A percentile compares a stretch with the other conserved stretches of the same genome.
Evolutionary conservation across 2,113 vertebrate genomes (phyloP).

Genomic region (Phrynosoma blainvillii): DNA sequence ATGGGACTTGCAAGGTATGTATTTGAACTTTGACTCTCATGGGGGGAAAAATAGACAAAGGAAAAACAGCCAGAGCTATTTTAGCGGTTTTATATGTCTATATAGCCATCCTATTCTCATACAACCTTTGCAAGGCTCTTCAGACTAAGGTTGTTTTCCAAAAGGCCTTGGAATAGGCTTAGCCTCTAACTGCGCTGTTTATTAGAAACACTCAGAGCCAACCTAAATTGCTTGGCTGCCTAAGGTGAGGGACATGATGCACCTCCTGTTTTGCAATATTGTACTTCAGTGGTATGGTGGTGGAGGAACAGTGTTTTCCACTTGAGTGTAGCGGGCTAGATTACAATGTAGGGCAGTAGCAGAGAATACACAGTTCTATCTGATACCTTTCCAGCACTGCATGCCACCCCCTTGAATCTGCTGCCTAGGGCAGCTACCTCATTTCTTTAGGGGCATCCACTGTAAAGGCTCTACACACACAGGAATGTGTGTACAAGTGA

Average conservation of each 20-base stretch:
- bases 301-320: too few relatives aligned
- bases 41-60: neutral
- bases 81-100: neutral
- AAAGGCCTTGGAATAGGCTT: neutral
- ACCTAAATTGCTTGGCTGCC: too few relatives aligned
- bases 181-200: neutral
- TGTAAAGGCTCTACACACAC: too few relatives aligned
- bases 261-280: too few relatives aligned
- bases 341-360: too few relatives aligned
- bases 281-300: too few relatives aligned
- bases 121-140: neutral
- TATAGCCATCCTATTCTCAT: neutral
- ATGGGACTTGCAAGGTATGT: neutral
- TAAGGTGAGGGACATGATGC: too few relatives aligned
- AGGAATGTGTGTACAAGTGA: neutral
- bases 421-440: neutral
- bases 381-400: neutral
- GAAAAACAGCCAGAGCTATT: neutral
- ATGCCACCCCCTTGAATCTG: neutral
- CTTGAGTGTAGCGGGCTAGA: too few relatives aligned
- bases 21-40: neutral
- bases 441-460: too few relatives aligned
- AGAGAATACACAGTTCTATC: neutral
- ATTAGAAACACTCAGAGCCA: neutral
- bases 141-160: neutral